Evolutionary conservation across 2,888 invertebrate genomes (phyloP).

Genomic region (Lysandra bellargus): DNA sequence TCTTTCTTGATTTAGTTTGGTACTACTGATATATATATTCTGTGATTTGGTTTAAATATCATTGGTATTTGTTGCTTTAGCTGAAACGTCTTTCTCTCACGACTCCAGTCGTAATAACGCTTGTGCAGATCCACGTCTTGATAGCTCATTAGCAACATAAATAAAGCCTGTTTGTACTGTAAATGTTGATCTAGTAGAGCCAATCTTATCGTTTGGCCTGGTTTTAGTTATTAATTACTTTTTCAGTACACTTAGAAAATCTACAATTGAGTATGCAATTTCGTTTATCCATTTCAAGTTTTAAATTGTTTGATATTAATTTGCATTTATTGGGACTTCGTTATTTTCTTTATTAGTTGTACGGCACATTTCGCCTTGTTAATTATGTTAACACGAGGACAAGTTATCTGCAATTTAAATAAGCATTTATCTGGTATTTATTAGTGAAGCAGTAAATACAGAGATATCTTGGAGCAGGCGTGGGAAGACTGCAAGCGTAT

Average conservation of each 20-base stretch:
- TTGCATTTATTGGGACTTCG: background rate
- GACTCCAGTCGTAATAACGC: conserved; percentile 61
- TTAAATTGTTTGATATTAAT: background rate
- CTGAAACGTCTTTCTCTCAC: conserved; percentile 47
- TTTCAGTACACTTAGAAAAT: background rate
- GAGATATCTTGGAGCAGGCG: conserved; percentile 64
- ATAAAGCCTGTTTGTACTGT: conserved; percentile 21
- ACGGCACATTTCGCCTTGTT: background rate
- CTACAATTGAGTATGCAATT: background rate
- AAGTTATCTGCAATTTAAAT: conserved; percentile 7
- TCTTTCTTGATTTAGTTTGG: background rate
- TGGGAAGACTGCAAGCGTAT: conserved; percentile 60
- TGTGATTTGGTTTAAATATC: background rate
- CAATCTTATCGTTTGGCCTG: conserved; percentile 18
- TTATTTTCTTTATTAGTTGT: background rate
- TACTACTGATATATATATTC: too few relatives aligned
- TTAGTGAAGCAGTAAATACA: conserved; percentile 36
- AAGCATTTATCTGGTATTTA: conserved; percentile 26
- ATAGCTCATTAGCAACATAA: conserved; percentile 49
- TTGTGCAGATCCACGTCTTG: conserved; percentile 68
- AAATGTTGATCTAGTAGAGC: conserved; percentile 17
- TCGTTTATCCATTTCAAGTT: background rate
- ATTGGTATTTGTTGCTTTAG: conserved; percentile 37
- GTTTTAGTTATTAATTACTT: background rate
- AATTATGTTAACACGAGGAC: background rate